phyloP scores from a whole-genome alignment of 37 sponge, comb jelly and placozoan genomes.

The Tethya wilhelma region DNA sequence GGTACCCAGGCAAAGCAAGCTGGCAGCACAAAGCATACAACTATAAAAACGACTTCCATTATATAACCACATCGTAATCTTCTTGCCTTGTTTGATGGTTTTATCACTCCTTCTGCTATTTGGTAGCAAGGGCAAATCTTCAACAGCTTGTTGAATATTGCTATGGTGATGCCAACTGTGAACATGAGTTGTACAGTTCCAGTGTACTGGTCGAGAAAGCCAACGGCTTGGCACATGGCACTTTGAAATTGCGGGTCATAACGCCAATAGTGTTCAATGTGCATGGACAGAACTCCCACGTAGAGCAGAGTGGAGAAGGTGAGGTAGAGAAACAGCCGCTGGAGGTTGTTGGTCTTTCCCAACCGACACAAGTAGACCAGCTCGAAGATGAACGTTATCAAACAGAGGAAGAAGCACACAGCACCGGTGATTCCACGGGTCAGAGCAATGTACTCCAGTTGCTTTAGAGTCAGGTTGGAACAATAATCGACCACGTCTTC shows the following conservation, averaged over 20 bases:
- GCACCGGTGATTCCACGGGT: conserved; percentile 6
- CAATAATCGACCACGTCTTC: not conserved
- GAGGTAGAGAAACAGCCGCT: conserved; percentile 3
- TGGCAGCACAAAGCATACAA: no score
- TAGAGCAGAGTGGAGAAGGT: conserved; percentile 1
- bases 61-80: no score
- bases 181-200: conserved; percentile 13
- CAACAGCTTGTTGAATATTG: no score
- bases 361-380: not conserved
- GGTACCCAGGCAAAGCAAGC: no score
- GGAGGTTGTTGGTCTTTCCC: not conserved
- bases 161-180: no score
- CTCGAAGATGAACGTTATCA: not conserved
- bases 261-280: conserved; percentile 6
- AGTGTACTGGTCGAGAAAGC: conserved; percentile 15
- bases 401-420: not conserved
- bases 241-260: not conserved
- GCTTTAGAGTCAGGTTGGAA: not conserved
- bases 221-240: conserved; percentile 5
- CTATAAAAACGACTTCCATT: no score
- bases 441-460: not conserved
- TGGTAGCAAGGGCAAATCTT: no score
- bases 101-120: no score
- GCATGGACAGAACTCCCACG: not conserved
- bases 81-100: no score